These are phyloP conservation scores for Caradrina kadenii DNA, from an alignment of 2,888 invertebrate species.

Conservation along the genomic window DNA sequence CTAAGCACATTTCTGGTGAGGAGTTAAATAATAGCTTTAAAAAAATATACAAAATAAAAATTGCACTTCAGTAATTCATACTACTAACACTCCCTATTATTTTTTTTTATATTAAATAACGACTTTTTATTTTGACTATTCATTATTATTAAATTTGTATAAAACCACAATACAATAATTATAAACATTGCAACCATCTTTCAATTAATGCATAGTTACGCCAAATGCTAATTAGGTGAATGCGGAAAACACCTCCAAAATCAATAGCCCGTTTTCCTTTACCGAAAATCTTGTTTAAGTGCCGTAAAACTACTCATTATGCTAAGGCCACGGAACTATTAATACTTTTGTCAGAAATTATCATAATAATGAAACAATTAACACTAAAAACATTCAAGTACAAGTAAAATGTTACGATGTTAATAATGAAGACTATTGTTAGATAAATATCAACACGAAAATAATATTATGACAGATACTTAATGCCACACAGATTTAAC, in stretches of 20 bases:
- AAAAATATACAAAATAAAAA: too few species aligned
- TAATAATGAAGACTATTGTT: constrained; percentile 4
- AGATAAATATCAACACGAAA: constrained; percentile 18
- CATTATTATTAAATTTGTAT: too few species aligned
- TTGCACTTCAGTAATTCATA: too few species aligned
- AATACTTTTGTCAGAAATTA: constrained; percentile 52
- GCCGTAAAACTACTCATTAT: constrained; percentile 46
- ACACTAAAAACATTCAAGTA: constrained; percentile 23
- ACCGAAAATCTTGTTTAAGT: constrained; percentile 39
- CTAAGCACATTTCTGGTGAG: too few species aligned
- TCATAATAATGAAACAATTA: constrained; percentile 49
- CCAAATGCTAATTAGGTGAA: constrained; percentile 5
- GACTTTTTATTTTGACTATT: too few species aligned
- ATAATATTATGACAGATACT: neutral
- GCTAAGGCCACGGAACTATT: constrained; percentile 48
- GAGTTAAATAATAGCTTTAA: too few species aligned
- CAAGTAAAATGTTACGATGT: constrained; percentile 19
- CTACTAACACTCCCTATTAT: too few species aligned
- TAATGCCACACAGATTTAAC: neutral
- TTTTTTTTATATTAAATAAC: too few species aligned
- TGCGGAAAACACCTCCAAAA: constrained; percentile 31
- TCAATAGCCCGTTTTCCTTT: constrained; percentile 30
- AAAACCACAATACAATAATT: too few species aligned
- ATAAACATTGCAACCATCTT: too few species aligned
- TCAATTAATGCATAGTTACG: too few species aligned